A percentile compares a stretch with the other conserved stretches of the same genome.
Evolutionary conservation across 2,113 vertebrate genomes (phyloP).

Genomic region (Nipponia nippon): DNA sequence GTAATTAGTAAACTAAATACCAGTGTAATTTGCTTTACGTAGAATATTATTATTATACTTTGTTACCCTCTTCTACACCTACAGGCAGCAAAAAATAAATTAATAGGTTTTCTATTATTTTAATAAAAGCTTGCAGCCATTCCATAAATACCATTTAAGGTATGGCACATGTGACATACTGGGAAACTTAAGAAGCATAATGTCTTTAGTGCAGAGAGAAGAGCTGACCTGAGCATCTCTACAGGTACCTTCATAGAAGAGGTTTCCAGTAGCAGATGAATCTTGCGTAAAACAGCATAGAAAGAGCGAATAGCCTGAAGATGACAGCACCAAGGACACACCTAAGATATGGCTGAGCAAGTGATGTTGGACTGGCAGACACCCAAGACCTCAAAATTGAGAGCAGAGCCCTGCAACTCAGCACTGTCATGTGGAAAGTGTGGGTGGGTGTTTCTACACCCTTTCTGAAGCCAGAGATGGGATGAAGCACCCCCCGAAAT

Average conservation of each 20-base stretch:
- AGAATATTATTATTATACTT: neutral
- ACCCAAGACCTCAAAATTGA: neutral
- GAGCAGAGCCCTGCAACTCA: neutral
- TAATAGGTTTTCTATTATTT: neutral
- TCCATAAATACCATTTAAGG: neutral
- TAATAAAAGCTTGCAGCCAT: neutral
- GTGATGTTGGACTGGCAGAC: neutral
- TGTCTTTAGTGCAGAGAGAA: neutral
- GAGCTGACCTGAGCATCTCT: neutral
- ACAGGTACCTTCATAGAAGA: neutral
- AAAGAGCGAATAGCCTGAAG: neutral
- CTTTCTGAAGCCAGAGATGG: neutral
- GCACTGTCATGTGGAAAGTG: accelerated
- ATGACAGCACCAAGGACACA: neutral
- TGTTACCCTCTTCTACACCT: neutral
- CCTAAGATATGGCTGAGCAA: neutral
- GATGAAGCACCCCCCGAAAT: neutral
- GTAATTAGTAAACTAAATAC: neutral
- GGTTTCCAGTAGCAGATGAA: neutral
- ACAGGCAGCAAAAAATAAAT: neutral
- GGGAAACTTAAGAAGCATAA: neutral
- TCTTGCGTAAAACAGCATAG: neutral
- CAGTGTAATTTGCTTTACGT: neutral
- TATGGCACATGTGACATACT: neutral
- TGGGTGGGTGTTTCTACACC: neutral